Evolutionary conservation across 1,140 invertebrate species (phyloP).

Genomic region (Drosophila prosaltans): DNA sequence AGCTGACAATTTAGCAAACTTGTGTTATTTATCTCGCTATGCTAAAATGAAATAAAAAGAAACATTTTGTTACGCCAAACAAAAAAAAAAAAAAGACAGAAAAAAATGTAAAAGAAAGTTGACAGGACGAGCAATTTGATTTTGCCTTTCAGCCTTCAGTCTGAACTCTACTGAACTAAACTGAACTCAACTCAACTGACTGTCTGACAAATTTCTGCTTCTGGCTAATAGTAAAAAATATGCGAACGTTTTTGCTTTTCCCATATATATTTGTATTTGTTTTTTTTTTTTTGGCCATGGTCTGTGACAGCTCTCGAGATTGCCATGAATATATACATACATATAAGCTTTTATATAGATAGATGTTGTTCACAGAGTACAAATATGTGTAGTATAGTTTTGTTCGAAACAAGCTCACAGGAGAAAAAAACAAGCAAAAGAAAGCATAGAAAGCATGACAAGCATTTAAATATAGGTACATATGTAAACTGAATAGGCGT

Average conservation of each 20-base stretch:
- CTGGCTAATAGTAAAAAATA: conserved; percentile 74
- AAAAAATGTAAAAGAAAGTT: conserved; percentile 62
- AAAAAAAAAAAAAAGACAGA: conserved; percentile 26
- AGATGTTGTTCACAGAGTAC: conserved; percentile 19
- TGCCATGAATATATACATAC: conserved; percentile 70
- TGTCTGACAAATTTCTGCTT: conserved; percentile 58
- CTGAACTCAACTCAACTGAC: conserved; percentile 18
- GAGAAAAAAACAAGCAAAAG: background rate
- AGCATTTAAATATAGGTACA: conserved; percentile 2
- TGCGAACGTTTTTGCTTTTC: conserved; percentile 45
- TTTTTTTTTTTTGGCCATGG: conserved; percentile 34
- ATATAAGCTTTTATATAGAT: conserved; percentile 24
- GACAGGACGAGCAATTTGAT: conserved; percentile 72
- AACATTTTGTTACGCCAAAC: conserved; percentile 40
- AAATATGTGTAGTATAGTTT: conserved; percentile 7
- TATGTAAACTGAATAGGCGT: conserved; percentile 3
- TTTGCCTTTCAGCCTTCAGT: conserved; percentile 52
- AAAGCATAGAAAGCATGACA: background rate
- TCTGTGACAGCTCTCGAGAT: conserved; percentile 72
- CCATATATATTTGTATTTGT: background rate
- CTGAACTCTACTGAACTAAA: conserved; percentile 6
- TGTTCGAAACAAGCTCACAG: conserved; percentile 1
- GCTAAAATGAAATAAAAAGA: conserved; percentile 66
- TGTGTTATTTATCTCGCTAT: conserved; percentile 67
- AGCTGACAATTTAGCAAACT: conserved; percentile 72